phyloP scores from a whole-genome alignment of 2,888 invertebrate species.

The Sturmia bella region DNA sequence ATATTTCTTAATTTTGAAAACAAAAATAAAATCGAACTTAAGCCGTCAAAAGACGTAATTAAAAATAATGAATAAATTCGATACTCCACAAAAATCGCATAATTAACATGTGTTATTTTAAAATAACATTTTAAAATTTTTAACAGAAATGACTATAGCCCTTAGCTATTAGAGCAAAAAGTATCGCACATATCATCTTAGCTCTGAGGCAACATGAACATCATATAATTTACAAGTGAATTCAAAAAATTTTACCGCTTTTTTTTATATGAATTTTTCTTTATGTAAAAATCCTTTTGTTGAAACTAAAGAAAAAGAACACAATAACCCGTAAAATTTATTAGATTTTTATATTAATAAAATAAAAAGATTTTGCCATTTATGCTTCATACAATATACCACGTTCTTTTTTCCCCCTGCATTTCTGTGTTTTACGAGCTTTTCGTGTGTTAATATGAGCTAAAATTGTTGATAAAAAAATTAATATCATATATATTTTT shows the following conservation, averaged over 20 bases:
- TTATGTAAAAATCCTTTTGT: slow-evolving; percentile 52
- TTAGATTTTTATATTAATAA: slow-evolving; percentile 57
- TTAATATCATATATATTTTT: not conserved
- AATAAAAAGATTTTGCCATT: slow-evolving; percentile 46
- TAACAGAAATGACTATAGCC: slow-evolving; percentile 21
- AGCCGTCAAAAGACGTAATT: too few relatives aligned
- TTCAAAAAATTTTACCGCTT: slow-evolving; percentile 61
- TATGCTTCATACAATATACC: slow-evolving; percentile 2
- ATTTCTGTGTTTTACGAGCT: slow-evolving; percentile 19
- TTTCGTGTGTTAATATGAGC: slow-evolving; percentile 14
- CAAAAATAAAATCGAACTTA: too few relatives aligned
- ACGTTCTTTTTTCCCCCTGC: slow-evolving; percentile 6
- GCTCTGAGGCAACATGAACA: slow-evolving; percentile 47
- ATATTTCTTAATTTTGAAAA: too few relatives aligned
- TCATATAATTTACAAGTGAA: slow-evolving; percentile 59
- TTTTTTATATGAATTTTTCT: slow-evolving; percentile 46
- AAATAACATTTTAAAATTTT: too few relatives aligned
- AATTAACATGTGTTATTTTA: too few relatives aligned
- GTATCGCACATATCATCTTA: slow-evolving; percentile 55
- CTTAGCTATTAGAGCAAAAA: not conserved
- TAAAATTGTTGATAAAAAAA: slow-evolving; percentile 27
- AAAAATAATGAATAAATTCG: too few relatives aligned
- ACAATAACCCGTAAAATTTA: slow-evolving; percentile 58
- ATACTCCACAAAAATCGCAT: too few relatives aligned
- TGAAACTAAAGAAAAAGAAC: slow-evolving; percentile 40